Evolutionary conservation across 2,888 invertebrate genomes (phyloP).

Genomic region (Lithophane ornitopus): DNA sequence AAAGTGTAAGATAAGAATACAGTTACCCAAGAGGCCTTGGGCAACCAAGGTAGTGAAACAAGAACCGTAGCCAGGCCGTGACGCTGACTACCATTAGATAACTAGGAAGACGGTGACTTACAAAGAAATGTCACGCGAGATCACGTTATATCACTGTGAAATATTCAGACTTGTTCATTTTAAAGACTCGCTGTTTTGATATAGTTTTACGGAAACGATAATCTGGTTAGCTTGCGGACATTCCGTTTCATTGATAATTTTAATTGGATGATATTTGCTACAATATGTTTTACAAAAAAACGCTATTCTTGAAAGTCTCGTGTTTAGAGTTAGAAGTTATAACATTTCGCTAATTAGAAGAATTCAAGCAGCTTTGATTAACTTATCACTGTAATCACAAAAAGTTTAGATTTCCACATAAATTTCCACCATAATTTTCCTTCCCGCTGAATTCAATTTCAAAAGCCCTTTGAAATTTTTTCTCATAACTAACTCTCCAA

Average conservation of each 20-base stretch:
- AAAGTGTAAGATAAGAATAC: constrained; percentile 41
- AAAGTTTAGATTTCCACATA: fast-evolving
- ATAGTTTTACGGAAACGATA: constrained; percentile 8
- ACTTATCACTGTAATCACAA: too few species aligned
- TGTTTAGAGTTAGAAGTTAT: neutral
- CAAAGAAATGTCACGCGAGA: constrained; percentile 64
- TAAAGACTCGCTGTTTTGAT: constrained; percentile 22
- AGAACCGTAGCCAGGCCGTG: constrained; percentile 60
- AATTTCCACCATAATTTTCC: neutral
- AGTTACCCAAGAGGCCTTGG: constrained; percentile 63
- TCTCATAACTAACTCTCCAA: neutral
- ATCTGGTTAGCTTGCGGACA: neutral
- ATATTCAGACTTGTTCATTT: constrained; percentile 35
- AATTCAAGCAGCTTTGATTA: neutral
- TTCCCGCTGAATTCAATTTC: neutral
- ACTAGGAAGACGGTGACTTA: constrained; percentile 61
- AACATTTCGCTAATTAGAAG: neutral
- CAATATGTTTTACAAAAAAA: neutral
- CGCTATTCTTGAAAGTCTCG: neutral
- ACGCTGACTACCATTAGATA: constrained; percentile 57
- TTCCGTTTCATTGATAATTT: neutral
- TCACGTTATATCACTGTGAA: constrained; percentile 49
- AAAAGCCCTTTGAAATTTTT: neutral
- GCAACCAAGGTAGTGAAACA: constrained; percentile 61
- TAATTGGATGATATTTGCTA: neutral